These are phyloP conservation scores for Lucifuga dentata DNA, from an alignment of 2,113 vertebrate genomes.

Conservation along the genomic window DNA sequence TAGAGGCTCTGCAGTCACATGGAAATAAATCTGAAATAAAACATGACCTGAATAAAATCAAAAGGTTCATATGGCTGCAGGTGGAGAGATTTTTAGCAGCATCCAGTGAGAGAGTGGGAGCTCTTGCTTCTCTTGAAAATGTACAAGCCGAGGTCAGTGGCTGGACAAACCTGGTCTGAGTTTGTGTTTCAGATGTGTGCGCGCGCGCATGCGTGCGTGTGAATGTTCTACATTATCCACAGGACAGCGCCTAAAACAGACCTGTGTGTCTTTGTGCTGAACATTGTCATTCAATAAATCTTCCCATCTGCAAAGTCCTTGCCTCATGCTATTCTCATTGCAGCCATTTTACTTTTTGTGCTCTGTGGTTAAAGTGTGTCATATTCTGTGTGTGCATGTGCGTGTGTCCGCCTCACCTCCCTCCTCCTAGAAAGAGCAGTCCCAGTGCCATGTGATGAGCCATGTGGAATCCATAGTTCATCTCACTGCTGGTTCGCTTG, in stretches of 20 bases:
- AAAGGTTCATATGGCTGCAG: slow-evolving; percentile 58
- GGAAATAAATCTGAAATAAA: slow-evolving; percentile 37
- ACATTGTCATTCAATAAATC: not conserved
- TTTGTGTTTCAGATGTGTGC: slow-evolving; percentile 2
- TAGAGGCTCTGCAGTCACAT: not conserved
- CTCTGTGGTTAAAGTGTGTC: too few species aligned
- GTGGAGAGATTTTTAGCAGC: slow-evolving; percentile 34
- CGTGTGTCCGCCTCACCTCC: slow-evolving; percentile 85
- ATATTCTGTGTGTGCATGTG: slow-evolving; percentile 10
- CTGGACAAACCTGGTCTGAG: slow-evolving; percentile 24
- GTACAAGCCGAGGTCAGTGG: slow-evolving; percentile 29
- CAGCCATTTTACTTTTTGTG: too few species aligned
- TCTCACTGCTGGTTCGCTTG: slow-evolving; percentile 94
- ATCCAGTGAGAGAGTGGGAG: slow-evolving; percentile 46
- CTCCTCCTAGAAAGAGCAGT: slow-evolving; percentile 94
- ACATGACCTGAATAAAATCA: slow-evolving; percentile 16
- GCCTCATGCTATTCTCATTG: too few species aligned
- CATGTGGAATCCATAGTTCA: slow-evolving; percentile 99
- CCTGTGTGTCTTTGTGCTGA: slow-evolving; percentile 29
- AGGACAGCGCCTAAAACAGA: slow-evolving; percentile 24
- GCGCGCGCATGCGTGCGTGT: not conserved
- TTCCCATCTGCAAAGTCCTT: too few species aligned
- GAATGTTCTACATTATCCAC: slow-evolving; percentile 36
- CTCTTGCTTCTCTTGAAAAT: slow-evolving; percentile 42
- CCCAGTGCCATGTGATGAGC: slow-evolving; percentile 98